These are phyloP conservation scores for Probaryconus sp. DNA, from an alignment of 1,140 invertebrate genomes.

Conservation along the genomic window DNA sequence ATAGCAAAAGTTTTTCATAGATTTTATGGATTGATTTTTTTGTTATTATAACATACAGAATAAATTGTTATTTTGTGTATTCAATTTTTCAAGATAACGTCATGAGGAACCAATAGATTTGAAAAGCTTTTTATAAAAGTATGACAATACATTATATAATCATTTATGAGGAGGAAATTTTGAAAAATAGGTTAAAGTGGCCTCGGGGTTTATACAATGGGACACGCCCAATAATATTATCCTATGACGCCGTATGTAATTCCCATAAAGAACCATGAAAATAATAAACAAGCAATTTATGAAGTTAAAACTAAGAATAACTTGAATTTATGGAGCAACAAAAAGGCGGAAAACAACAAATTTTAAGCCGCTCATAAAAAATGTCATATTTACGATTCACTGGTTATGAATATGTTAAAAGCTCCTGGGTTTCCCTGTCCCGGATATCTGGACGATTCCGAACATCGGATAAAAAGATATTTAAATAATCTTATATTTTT, in stretches of 20 bases:
- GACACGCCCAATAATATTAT: constrained; percentile 5
- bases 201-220: no score
- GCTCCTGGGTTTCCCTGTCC: constrained; percentile 1
- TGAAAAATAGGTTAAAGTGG: no score
- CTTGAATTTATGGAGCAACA: constrained; percentile 26
- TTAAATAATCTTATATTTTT: constrained; percentile 32
- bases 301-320: constrained; percentile 27
- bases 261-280: constrained; percentile 6
- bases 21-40: no score
- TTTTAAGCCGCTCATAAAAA: constrained; percentile 42
- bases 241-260: constrained; percentile 11
- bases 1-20: no score
- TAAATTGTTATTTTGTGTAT: no score
- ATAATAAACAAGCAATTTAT: constrained; percentile 34
- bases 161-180: no score
- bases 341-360: constrained; percentile 37
- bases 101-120: no score
- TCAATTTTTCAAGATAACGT: no score
- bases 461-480: constrained; percentile 17
- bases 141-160: no score
- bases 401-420: constrained; percentile 47
- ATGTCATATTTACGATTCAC: constrained; percentile 46
- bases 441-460: constrained; percentile 12
- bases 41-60: no score
- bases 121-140: no score